Conservation (phyloP, 2,888 invertebrate species). For the Apodemia hepburni region DNA sequence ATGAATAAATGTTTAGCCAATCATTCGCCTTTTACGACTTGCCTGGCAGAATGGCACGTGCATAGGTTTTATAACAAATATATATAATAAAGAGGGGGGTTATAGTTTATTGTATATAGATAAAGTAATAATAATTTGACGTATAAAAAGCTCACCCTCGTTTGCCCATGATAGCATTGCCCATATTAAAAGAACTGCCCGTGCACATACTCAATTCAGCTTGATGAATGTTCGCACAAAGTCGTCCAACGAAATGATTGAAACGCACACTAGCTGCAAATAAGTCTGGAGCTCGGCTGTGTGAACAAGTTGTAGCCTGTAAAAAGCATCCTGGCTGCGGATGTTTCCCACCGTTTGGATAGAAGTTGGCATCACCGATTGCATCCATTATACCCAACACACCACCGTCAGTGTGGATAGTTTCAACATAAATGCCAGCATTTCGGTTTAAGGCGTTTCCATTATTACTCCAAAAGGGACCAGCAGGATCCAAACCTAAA, state of each 20-base stretch:
- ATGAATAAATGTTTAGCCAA: too few relatives aligned
- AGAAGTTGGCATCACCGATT: constrained; percentile 55
- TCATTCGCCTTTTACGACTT: too few relatives aligned
- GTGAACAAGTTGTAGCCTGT: constrained; percentile 35
- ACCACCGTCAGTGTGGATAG: constrained; percentile 61
- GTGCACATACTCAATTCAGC: constrained; percentile 25
- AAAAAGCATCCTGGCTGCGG: constrained; percentile 38
- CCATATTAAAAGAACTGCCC: constrained; percentile 25
- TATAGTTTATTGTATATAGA: too few relatives aligned
- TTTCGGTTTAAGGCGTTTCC: constrained; percentile 44
- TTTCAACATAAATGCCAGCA: constrained; percentile 54
- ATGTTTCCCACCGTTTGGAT: constrained; percentile 57
- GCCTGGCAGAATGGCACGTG: too few relatives aligned
- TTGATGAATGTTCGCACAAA: constrained; percentile 31
- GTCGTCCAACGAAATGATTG: constrained; percentile 35
- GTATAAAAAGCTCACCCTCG: constrained; percentile 21
- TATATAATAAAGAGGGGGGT: too few relatives aligned
- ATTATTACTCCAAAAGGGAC: constrained; percentile 52
- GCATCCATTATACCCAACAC: constrained; percentile 51
- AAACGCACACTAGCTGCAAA: constrained; percentile 36
- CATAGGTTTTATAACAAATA: too few relatives aligned
- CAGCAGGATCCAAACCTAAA: constrained; percentile 60
- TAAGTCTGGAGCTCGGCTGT: constrained; percentile 35
- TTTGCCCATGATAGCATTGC: constrained; percentile 17
- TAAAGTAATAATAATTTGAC: too few relatives aligned